Evolutionary conservation across 2,113 vertebrate genomes (phyloP), one percentile per base, ranked within the genome.

Genomic region (Sigmodon hispidus): DNA sequence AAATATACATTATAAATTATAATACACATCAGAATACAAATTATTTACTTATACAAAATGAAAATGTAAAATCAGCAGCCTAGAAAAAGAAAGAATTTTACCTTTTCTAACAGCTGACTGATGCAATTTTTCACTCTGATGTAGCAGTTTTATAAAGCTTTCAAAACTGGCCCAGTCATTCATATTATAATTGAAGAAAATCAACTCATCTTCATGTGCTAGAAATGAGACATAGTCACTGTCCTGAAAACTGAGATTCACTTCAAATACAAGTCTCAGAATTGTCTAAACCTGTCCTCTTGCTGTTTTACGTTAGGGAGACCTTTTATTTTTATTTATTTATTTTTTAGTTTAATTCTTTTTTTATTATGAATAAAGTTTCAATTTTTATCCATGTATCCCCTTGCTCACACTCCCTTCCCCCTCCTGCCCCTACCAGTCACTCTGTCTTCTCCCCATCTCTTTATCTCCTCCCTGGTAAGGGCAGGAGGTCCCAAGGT

Each of bases 21-120:
- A 77, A 95, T 95, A 57, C 17, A 50, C 76, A 92, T 89, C 67
- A 94, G 48, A 95, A 93, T 94, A 65, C 90, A 93, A 97, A 81
- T 92, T 75, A 43, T 19, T 34, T 90, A 48, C 34, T 40, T 22
- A 88, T 96, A 52, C 40, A 93, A 73, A 97, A 13, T 93, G 85
- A 79, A 55, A 96, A 55, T 83, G n/a, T 34, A 26, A 93, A 94
- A 63, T 63, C 34, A 40, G 79, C 61, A 79, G 61, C 72, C 73
- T 75, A 93, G 67, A 63, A 91, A 97, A 94, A 48, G 55, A 52
- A 52, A 1, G 65, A 65, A 90, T 77, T 95, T 81, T 59, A 29
- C 26, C 93, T 86, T 4, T 55, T 96, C 2, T 92, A 95, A 84
- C 80, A 94, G 5, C 52, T 87, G 86, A 65, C 45, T 70, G 87